A percentile compares a stretch with the other conserved stretches of the same genome.
Evolutionary conservation across 2,888 invertebrate genomes (phyloP).

Genomic region (Synanthedon formicaeformis): DNA sequence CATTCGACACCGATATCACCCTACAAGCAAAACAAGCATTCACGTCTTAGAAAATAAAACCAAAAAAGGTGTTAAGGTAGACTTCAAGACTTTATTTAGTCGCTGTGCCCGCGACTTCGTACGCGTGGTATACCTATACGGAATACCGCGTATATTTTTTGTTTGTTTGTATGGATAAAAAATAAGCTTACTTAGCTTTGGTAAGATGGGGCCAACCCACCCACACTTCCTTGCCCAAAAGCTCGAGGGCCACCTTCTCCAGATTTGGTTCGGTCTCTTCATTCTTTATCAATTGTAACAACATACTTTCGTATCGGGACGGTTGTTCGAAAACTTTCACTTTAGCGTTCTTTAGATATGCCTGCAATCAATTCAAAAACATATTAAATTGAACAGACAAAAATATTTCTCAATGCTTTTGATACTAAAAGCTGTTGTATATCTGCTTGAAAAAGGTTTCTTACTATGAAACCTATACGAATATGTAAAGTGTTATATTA

Average conservation of each 20-base stretch:
- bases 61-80: too few species aligned
- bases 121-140: too few species aligned
- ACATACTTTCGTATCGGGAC: conserved; percentile 85
- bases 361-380: conserved; percentile 50
- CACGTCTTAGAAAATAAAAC: not conserved
- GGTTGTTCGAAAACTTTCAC: conserved; percentile 92
- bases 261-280: conserved; percentile 39
- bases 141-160: too few species aligned
- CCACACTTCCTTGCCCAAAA: conserved; percentile 81
- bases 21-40: conserved; percentile 27
- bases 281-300: conserved; percentile 73
- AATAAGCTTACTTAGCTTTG: conserved; percentile 76
- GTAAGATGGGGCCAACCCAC: conserved; percentile 94
- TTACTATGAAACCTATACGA: too few species aligned
- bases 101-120: too few species aligned
- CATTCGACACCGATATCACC: conserved; percentile 74
- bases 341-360: conserved; percentile 72
- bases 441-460: too few species aligned
- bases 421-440: not conserved
- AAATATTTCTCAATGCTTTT: not conserved
- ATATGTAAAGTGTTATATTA: too few species aligned
- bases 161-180: too few species aligned
- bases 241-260: conserved; percentile 68
- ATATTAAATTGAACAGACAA: not conserved
- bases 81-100: too few species aligned